Evolutionary conservation across 2,888 invertebrate genomes (phyloP).

Genomic region (Chromoteleia sp.): DNA sequence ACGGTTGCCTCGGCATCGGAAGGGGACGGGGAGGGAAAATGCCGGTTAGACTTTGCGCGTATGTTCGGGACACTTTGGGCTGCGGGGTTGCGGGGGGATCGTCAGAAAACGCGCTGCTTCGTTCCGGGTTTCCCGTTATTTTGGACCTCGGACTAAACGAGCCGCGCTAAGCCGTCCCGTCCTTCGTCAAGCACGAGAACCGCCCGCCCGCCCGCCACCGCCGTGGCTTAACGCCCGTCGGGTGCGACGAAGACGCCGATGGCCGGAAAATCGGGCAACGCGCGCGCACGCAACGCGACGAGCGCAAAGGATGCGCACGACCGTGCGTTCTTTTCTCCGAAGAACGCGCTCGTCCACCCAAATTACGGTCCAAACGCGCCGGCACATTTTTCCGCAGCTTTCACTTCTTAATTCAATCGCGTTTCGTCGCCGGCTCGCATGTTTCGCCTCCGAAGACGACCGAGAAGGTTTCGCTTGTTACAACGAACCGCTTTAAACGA

Average conservation of each 20-base stretch:
- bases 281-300: neutral
- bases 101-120: constrained; percentile 68
- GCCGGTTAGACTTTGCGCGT: constrained; percentile 62
- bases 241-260: constrained; percentile 44
- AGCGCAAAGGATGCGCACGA: neutral
- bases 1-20: constrained; percentile 45
- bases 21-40: constrained; percentile 36
- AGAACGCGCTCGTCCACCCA: constrained; percentile 28
- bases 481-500: constrained; percentile 21
- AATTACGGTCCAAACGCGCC: constrained; percentile 12
- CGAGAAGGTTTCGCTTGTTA: constrained; percentile 27
- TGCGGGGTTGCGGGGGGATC: constrained; percentile 30
- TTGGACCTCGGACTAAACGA: constrained; percentile 44
- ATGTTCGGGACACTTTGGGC: constrained; percentile 63
- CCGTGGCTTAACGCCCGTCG: constrained; percentile 60
- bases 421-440: constrained; percentile 27
- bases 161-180: constrained; percentile 46
- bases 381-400: constrained; percentile 48
- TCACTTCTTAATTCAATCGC: constrained; percentile 49
- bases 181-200: constrained; percentile 47
- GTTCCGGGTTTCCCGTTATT: constrained; percentile 57
- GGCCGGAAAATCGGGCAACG: constrained; percentile 52
- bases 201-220: constrained; percentile 60
- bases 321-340: constrained; percentile 1
- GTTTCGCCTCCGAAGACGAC: constrained; percentile 23